A percentile compares a stretch with the other conserved stretches of the same genome.
These are phyloP conservation scores for Genyomyrus donnyi DNA, from an alignment of 2,113 vertebrate genomes.

Conservation along the genomic window DNA sequence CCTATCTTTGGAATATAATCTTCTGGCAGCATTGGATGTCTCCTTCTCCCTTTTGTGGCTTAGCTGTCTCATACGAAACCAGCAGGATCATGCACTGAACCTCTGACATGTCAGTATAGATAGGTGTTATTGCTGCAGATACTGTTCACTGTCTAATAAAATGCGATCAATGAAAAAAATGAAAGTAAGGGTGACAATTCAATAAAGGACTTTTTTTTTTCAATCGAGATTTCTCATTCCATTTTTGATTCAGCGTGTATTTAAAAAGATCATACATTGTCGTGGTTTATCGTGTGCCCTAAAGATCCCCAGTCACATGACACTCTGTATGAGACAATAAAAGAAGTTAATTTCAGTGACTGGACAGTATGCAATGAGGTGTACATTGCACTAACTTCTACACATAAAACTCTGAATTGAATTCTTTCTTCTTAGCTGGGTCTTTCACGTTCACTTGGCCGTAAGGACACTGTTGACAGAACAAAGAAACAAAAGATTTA, in stretches of 20 bases:
- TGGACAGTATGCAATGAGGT: background rate
- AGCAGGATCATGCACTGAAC: background rate
- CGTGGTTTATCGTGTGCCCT: background rate
- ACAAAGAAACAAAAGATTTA: conserved; percentile 40
- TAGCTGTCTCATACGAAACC: background rate
- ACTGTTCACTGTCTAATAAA: background rate
- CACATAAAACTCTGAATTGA: conserved; percentile 66
- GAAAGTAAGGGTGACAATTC: background rate
- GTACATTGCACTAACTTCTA: conserved; percentile 32
- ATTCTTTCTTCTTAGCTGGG: conserved; percentile 67
- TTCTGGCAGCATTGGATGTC: background rate
- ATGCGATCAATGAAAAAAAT: background rate
- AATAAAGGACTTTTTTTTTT: background rate
- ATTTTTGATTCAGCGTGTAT: background rate
- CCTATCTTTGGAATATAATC: background rate
- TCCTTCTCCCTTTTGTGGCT: background rate
- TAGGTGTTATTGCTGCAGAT: background rate
- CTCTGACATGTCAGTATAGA: background rate
- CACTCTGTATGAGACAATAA: background rate
- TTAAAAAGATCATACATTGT: background rate
- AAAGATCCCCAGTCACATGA: background rate
- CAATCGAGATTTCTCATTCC: background rate
- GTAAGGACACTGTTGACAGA: conserved; percentile 71
- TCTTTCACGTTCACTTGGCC: conserved; percentile 75
- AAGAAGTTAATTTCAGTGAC: background rate